Percentiles rank a stretch among this genome's conserved stretches.
phyloP scores from a whole-genome alignment of 2,797 vertebrate species.

The Eulemur albifrons region DNA sequence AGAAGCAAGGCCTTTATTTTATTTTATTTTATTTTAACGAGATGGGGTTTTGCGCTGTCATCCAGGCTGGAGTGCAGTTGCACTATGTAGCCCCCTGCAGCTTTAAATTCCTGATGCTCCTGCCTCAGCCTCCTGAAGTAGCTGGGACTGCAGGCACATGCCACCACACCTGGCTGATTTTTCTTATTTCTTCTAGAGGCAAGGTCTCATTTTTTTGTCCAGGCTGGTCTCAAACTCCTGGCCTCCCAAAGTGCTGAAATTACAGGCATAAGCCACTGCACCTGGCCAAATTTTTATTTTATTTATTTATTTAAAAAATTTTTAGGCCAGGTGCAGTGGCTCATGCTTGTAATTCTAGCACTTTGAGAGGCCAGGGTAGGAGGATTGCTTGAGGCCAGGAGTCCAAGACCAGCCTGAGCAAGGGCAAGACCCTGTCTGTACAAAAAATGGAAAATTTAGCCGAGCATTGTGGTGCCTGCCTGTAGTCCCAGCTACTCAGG shows the following conservation, averaged over 20 bases:
- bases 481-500: neutral
- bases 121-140: neutral
- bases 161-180: neutral
- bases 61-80: neutral
- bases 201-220: neutral
- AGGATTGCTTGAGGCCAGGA: no score
- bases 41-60: neutral
- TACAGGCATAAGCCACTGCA: accelerated
- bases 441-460: neutral
- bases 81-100: neutral
- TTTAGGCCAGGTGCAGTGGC: neutral
- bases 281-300: neutral
- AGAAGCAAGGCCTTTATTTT: neutral
- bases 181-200: neutral
- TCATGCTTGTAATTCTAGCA: neutral
- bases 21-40: neutral
- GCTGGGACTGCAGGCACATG: neutral
- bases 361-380: no score
- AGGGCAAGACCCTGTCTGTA: no score
- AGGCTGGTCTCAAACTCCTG: neutral
- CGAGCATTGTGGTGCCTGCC: neutral
- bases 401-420: no score
- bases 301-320: neutral
- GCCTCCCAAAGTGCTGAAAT: neutral
- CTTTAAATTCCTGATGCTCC: neutral